Evolutionary conservation across 2,888 invertebrate genomes (phyloP).

Genomic region (Isotomurus palustris): DNA sequence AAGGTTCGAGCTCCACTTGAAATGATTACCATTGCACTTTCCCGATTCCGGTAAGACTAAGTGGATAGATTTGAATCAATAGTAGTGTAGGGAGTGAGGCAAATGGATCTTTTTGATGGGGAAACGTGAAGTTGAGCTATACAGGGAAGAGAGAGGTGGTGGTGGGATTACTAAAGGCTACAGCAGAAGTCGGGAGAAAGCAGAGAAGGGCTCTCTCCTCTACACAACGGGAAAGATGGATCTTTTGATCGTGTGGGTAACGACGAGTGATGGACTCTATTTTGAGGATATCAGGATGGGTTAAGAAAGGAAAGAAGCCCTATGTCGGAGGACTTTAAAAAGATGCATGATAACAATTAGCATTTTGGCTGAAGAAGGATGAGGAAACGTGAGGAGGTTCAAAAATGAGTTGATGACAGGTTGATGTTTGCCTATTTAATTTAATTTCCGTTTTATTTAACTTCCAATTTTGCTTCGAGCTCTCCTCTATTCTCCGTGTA

Average conservation of each 20-base stretch:
- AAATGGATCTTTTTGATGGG: conserved; percentile 6
- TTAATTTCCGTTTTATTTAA: conserved; percentile 9
- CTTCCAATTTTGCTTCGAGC: too few relatives aligned
- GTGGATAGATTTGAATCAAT: background rate
- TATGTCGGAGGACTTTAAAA: too few relatives aligned
- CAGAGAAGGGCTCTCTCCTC: conserved; percentile 5
- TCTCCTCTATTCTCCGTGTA: too few relatives aligned
- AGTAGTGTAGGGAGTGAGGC: background rate
- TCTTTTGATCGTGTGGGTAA: too few relatives aligned
- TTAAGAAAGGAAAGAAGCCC: too few relatives aligned
- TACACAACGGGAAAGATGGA: too few relatives aligned
- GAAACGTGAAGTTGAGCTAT: conserved; percentile 6
- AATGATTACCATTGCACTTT: conserved; percentile 46
- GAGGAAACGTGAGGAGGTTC: conserved; percentile 12
- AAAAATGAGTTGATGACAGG: conserved; percentile 7
- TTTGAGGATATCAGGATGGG: too few relatives aligned
- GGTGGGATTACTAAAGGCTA: background rate
- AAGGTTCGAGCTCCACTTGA: conserved; percentile 36
- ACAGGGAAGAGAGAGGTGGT: background rate
- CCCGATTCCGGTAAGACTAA: conserved; percentile 23
- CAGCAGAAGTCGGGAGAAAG: background rate
- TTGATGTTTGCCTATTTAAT: conserved; percentile 9
- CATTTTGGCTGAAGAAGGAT: conserved; percentile 8
- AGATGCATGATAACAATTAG: conserved; percentile 10
- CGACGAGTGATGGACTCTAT: too few relatives aligned